These are phyloP conservation scores for Whitmania pigra DNA, from an alignment of 1,140 invertebrate genomes.

Conservation along the genomic window DNA sequence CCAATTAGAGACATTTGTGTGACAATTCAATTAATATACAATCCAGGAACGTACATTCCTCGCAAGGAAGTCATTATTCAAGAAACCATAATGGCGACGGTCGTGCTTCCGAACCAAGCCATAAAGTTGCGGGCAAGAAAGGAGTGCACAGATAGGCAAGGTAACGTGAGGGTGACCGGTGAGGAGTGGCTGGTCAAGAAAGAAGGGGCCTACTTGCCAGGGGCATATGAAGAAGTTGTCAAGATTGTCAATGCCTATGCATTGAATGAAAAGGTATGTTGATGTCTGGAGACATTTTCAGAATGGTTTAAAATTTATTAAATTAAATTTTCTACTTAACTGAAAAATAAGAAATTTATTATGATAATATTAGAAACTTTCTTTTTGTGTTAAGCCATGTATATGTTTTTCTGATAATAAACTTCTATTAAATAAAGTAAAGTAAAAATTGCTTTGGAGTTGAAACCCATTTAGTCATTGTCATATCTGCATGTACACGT, in stretches of 20 bases:
- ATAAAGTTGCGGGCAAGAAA: slow-evolving; percentile 42
- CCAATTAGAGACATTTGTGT: not conserved
- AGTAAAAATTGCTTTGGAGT: not conserved
- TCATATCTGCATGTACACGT: too few species aligned
- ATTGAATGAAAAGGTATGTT: slow-evolving; percentile 44
- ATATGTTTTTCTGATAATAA: not conserved
- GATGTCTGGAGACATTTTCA: too few species aligned
- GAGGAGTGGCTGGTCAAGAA: slow-evolving; percentile 48
- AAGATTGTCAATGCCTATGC: slow-evolving; percentile 45
- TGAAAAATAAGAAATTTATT: not conserved
- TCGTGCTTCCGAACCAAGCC: slow-evolving; percentile 45
- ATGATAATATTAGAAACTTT: not conserved
- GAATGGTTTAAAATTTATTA: not conserved
- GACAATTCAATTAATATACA: not conserved
- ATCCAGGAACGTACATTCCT: slow-evolving; percentile 45
- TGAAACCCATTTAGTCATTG: not conserved
- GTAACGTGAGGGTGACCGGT: slow-evolving; percentile 41
- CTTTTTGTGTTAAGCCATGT: not conserved
- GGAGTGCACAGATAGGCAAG: slow-evolving; percentile 43
- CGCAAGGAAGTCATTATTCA: slow-evolving; percentile 45
- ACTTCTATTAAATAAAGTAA: not conserved
- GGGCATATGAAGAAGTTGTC: slow-evolving; percentile 47
- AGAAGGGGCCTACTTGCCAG: slow-evolving; percentile 46
- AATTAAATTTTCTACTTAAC: too few species aligned
- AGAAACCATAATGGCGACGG: slow-evolving; percentile 39